phyloP scores from a whole-genome alignment of 2,888 invertebrate species.

The Yponomeuta sedellus region DNA sequence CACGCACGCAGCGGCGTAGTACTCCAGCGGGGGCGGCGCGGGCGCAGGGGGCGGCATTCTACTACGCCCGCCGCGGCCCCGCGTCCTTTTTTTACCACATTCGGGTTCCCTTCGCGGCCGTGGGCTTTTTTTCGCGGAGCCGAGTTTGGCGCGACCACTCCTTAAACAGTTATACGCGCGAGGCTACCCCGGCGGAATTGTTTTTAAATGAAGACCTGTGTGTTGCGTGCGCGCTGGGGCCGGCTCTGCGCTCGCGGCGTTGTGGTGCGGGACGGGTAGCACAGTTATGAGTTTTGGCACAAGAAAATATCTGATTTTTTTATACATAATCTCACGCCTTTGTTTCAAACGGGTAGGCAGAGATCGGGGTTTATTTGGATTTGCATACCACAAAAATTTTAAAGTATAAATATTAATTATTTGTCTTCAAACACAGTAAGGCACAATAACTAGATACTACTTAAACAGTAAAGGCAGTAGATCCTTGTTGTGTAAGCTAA shows the following conservation, averaged over 20 bases:
- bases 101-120: constrained; percentile 57
- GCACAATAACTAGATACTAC: too few species aligned
- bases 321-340: too few species aligned
- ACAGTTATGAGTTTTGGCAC: not conserved
- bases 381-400: too few species aligned
- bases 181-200: constrained; percentile 71
- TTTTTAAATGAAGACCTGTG: constrained; percentile 59
- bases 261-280: constrained; percentile 26
- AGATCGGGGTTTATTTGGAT: too few species aligned
- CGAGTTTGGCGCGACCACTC: constrained; percentile 64
- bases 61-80: constrained; percentile 38
- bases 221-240: constrained; percentile 38
- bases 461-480: too few species aligned
- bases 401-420: too few species aligned
- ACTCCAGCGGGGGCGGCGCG: constrained; percentile 37
- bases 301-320: too few species aligned
- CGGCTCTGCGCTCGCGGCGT: constrained; percentile 28
- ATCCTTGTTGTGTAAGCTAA: too few species aligned
- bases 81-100: constrained; percentile 46
- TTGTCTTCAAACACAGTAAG: too few species aligned
- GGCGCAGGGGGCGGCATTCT: constrained; percentile 36
- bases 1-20: constrained; percentile 41
- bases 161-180: constrained; percentile 69
- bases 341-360: too few species aligned
- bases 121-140: constrained; percentile 63